Conservation (phyloP, 2,888 invertebrate species). For the Amaurobius ferox region DNA sequence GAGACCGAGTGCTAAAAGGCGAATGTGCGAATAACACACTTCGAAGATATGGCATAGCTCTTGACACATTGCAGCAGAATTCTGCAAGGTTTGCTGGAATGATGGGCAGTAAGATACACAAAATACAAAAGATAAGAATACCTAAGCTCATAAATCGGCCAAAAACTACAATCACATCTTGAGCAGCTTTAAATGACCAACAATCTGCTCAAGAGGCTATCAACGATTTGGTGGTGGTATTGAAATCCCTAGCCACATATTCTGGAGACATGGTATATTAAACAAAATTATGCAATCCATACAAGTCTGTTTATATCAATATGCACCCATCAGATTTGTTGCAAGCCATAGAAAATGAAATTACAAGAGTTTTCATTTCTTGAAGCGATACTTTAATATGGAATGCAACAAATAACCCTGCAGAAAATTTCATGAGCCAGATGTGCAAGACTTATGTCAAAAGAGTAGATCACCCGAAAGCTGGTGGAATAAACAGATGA, state of each 20-base stretch:
- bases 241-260: constrained; percentile 17
- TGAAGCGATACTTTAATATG: constrained; percentile 10
- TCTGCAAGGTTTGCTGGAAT: neutral
- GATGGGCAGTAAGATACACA: neutral
- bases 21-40: constrained; percentile 24
- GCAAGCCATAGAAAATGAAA: neutral
- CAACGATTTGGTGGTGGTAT: neutral
- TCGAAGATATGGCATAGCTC: neutral
- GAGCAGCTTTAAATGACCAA: neutral
- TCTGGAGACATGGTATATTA: neutral
- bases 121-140: neutral
- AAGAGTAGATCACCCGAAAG: constrained; percentile 3
- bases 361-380: neutral
- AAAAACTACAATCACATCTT: neutral
- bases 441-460: constrained; percentile 28
- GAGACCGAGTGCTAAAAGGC: constrained; percentile 1
- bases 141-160: neutral
- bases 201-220: neutral
- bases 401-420: constrained; percentile 24
- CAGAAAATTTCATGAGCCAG: constrained; percentile 31
- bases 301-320: neutral
- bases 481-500: constrained; percentile 19
- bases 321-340: neutral
- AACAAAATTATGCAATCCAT: neutral
- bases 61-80: neutral